Conservation (phyloP, 2,113 vertebrate species). For the Columbina picui region DNA sequence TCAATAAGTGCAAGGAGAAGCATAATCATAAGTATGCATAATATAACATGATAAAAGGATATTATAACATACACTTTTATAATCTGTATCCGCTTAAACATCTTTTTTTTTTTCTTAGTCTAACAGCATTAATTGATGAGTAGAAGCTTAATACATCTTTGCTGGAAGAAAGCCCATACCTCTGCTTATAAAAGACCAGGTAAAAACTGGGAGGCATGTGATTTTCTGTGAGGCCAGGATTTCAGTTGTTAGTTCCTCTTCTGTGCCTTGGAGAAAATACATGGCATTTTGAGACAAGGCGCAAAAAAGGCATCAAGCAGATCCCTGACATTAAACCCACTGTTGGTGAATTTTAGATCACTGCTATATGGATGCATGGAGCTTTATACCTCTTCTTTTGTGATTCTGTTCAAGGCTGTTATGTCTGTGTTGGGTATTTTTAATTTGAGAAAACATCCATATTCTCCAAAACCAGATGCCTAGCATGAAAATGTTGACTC, state of each 20-base stretch:
- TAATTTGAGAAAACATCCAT: not conserved
- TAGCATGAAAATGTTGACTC: not conserved
- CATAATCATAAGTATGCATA: not conserved
- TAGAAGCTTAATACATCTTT: not conserved
- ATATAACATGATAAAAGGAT: not conserved
- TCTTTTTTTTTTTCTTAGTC: not conserved
- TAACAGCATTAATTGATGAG: not conserved
- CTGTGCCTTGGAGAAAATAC: not conserved
- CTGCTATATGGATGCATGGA: not conserved
- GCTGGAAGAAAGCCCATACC: not conserved
- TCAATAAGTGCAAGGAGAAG: not conserved
- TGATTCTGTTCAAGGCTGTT: not conserved
- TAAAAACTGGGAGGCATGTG: not conserved
- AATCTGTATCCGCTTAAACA: not conserved
- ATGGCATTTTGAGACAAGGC: not conserved
- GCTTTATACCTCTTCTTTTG: not conserved
- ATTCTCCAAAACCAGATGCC: not conserved
- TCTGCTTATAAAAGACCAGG: not conserved
- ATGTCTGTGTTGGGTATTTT: not conserved
- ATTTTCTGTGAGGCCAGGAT: not conserved
- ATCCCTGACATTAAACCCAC: not conserved
- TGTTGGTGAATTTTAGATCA: not conserved
- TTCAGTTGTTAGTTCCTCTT: not conserved
- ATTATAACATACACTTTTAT: not conserved
- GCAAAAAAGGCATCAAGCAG: not conserved